phyloP scores from a whole-genome alignment of 1,140 invertebrate genomes.

The Amyelois transitella region DNA sequence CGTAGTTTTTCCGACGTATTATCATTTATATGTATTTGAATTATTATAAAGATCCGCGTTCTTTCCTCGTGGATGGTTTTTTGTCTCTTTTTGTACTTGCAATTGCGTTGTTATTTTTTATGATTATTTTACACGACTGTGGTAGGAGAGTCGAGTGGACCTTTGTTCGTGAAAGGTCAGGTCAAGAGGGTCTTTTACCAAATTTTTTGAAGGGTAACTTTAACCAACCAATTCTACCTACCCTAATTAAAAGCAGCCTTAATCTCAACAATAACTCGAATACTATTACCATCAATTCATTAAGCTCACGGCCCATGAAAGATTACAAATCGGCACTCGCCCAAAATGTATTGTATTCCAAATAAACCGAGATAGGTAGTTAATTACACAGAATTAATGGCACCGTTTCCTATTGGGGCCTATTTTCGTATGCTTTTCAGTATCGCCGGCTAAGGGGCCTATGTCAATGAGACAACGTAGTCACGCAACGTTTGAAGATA shows the following conservation, averaged over 20 bases:
- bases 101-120: neutral
- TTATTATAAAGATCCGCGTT: constrained; percentile 1
- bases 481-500: neutral
- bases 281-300: neutral
- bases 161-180: too few relatives aligned
- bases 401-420: neutral
- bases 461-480: neutral
- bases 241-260: neutral
- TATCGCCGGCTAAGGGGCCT: neutral
- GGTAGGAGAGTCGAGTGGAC: too few relatives aligned
- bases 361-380: neutral
- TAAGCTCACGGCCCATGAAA: neutral
- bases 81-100: neutral
- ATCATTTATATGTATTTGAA: constrained; percentile 11
- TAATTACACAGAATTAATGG: neutral
- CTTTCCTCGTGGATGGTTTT: neutral
- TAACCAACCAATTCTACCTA: too few relatives aligned
- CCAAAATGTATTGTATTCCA: neutral
- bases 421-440: neutral
- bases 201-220: too few relatives aligned
- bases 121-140: neutral
- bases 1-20: constrained; percentile 13
- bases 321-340: neutral
- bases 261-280: neutral
- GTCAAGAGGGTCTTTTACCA: too few relatives aligned